Percentiles rank a stretch among this genome's conserved stretches.
Evolutionary conservation across 2,888 invertebrate genomes (phyloP).

Genomic region (Podabrus alpinus): DNA sequence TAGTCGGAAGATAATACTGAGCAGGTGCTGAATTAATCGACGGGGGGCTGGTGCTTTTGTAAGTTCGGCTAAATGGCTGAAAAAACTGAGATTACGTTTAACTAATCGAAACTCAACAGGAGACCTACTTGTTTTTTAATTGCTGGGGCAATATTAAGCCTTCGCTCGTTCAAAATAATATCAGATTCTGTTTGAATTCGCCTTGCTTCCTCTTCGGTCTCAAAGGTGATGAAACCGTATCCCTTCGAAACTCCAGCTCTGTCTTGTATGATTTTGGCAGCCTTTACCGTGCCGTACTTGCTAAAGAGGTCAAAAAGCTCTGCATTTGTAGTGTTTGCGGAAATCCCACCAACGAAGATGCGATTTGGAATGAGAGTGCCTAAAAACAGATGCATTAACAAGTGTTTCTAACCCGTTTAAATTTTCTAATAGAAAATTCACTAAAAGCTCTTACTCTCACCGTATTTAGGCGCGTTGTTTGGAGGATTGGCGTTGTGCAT

Average conservation of each 20-base stretch:
- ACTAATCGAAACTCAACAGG: neutral
- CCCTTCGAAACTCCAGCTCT: conserved; percentile 94
- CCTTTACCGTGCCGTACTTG: conserved; percentile 84
- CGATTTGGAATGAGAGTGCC: conserved; percentile 92
- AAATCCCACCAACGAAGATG: conserved; percentile 96
- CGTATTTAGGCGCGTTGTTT: conserved; percentile 60
- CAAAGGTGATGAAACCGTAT: conserved; percentile 84
- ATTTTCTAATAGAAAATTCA: neutral
- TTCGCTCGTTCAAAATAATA: conserved; percentile 77
- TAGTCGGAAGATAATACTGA: conserved; percentile 54
- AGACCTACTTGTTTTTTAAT: conserved; percentile 72
- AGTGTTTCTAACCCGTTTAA: neutral
- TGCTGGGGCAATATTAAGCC: conserved; percentile 85
- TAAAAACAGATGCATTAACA: conserved; percentile 14
- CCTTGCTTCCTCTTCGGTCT: conserved; percentile 84
- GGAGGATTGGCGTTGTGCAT: conserved; percentile 50
- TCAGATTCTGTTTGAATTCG: conserved; percentile 75
- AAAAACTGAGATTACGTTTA: conserved; percentile 18
- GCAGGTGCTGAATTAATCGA: conserved; percentile 55
- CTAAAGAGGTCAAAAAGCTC: conserved; percentile 92
- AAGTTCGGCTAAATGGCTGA: conserved; percentile 58
- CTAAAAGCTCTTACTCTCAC: conserved; percentile 39
- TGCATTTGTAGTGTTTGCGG: conserved; percentile 89
- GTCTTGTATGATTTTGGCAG: conserved; percentile 93
- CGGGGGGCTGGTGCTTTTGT: conserved; percentile 61